Base-by-base conservation (phyloP, 2,888 invertebrate genomes). In the Ormyrus thymus region DNA sequence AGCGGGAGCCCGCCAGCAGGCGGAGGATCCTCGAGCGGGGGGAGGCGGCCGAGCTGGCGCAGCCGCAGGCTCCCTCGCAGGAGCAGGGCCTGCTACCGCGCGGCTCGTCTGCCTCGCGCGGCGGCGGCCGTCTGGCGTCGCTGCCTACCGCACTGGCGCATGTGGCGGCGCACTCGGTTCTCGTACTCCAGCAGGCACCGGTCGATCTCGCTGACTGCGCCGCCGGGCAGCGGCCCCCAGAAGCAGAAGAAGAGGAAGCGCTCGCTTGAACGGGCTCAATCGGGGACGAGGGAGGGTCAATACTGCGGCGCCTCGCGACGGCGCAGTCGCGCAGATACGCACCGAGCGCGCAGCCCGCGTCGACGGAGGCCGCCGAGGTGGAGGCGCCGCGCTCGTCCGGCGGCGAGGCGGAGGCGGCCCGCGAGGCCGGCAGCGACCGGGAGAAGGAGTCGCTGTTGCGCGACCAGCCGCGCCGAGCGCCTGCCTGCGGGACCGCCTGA, bases 311-410 rank as follows among this genome's bases (percentile, higher is more conserved):
- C 43, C 29, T 46, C 7, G 50, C 10, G 59, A 11, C 11, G 6
- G 45, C 53, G 59, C 50, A 4, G 61, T 48, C 68, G 69, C 75
- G 62, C 45, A 53, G 55, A 87, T 88, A 88, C 87, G 86, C 86
- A 87, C 87, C 87, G 64, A 88, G 83, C 73, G 84, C 73, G 74
- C 86, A 85, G n/a, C 82, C 82, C 68, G 87, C 86, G 69, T 85
- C 71, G 0, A 84, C 83, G 4, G 85, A 73, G 48, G 83, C 78
- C 11, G 78, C 56, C 66, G 75, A 48, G 76, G n/a, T n/a, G n/a
- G 78, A 72, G 59, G 13, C 65, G 80, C 64, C 76, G 64, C 73
- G 71, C 43, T 72, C 64, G 64, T 73, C 51, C 15, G 56, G 71
- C 7, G 78, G 76, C 45, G 74, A 79, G 51, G 9, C 13, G 13